Percentiles rank a stretch among this genome's conserved stretches.
These are phyloP conservation scores for Psettodes erumei DNA, from an alignment of 2,113 vertebrate species.

Conservation along the genomic window DNA sequence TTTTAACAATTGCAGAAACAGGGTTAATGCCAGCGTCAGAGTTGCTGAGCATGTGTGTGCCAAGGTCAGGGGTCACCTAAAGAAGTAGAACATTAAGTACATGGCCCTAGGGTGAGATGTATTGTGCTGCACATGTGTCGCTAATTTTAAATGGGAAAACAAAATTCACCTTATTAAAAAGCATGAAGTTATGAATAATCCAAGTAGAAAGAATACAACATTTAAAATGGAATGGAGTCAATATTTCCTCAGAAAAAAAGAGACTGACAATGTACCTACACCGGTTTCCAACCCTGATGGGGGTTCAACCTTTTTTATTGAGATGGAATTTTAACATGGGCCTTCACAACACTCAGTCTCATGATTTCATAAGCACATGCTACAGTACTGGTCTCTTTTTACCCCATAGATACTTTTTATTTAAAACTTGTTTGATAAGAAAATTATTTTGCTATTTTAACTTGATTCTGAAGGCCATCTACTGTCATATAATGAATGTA, in stretches of 20 bases:
- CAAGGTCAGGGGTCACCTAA: slow-evolving; percentile 22
- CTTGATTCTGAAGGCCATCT: background rate
- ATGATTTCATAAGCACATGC: too few relatives aligned
- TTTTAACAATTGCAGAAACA: slow-evolving; percentile 3
- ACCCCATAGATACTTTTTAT: background rate
- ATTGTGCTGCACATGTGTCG: background rate
- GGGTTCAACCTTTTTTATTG: too few relatives aligned
- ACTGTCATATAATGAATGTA: background rate
- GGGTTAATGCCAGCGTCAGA: slow-evolving; percentile 35
- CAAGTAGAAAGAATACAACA: background rate
- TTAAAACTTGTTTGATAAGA: background rate
- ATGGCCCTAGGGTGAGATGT: background rate
- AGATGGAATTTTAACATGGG: background rate
- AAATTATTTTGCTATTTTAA: background rate
- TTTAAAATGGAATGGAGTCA: background rate
- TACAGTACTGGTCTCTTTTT: background rate
- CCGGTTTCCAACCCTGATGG: too few relatives aligned
- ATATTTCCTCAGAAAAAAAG: too few relatives aligned
- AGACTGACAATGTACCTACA: too few relatives aligned
- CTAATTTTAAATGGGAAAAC: background rate
- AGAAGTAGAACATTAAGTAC: background rate
- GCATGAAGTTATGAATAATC: background rate
- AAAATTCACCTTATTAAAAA: background rate
- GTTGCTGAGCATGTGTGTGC: slow-evolving; percentile 56
- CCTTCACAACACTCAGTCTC: too few relatives aligned